Base-by-base conservation (phyloP, 2,888 invertebrate species). In the Molanna angustata region DNA sequence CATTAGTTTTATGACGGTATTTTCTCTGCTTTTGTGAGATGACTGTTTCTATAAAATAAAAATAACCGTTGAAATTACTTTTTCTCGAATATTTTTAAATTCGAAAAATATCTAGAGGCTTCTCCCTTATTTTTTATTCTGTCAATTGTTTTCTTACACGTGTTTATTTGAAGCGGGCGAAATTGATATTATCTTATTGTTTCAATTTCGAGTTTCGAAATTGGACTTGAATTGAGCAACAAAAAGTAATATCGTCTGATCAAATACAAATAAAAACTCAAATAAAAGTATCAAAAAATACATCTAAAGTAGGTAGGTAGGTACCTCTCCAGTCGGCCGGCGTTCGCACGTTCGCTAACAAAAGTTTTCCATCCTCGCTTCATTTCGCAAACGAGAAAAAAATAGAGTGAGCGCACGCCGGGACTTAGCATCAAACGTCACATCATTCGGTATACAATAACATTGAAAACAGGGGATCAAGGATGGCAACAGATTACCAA, bases 401-500 rank as follows among this genome's bases (percentile, higher is more conserved):
- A 27, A 27, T 27, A 27, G 31, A n/a, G 27, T 27, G 4, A 13
- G 32, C 44, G 44, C 32, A 9, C 32, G 44, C 32, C 44, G 44
- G 17, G 43, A 31, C 43, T 43, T 43, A 27, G 11, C 27, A 27
- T 27, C 16, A 43, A 43, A 43, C 44, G 44, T 44, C 44, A 44
- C n/a, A n/a, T n/a, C n/a, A n/a, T 44, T 44, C 33, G 32, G 13
- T 14, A 27, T 14, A 33, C 43, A 51, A 48, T 47, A 50, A 33
- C 41, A 41, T 54, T 42, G 19, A 31, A 47, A 50, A 48, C 52
- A 49, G 42, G 45, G 42, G 47, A n/a, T n/a, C n/a, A n/a, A 52
- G 44, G 49, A 42, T 32, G 49, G 31, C 35, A 21, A 45, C 48
- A 37, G 57, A 57, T 57, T 57, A 57, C 33, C 37, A 46, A 51